Evolutionary conservation across 2,113 vertebrate species (phyloP), one percentile per base, ranked within the genome.

Genomic region (Ginglymostoma cirratum): DNA sequence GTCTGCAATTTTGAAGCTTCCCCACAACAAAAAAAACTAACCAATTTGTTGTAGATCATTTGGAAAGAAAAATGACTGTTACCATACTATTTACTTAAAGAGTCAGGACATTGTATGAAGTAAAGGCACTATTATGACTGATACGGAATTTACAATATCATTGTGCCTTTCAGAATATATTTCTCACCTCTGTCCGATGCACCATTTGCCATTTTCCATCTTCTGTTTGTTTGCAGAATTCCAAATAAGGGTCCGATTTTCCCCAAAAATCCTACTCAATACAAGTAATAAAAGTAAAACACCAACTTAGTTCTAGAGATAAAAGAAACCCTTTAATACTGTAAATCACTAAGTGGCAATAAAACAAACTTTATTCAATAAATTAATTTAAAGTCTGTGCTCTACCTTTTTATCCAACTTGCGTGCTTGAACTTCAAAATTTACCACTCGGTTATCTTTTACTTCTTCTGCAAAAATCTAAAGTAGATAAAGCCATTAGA

Each of bases 211-310:
- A 99, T 96, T 97, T 98, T 96, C 98, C 98, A 85, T 98, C 98
- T 76, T 97, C 98, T 6, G 97, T 98, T 96, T 99, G 98, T 96
- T 98, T 99, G 98, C 98, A 98, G 97, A 99, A 99, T 96, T 99
- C 99, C 97, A 99, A 97, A 97, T 99, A 99, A 1, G 99, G 99
- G 96, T 99, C 99, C 0, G 99, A 99, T 97, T 99, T 99, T 96
- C 99, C 99, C 97, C 99, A 99, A 17, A 99, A 98, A 97, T 99
- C 99, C 99, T 99, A 48, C 10, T 89, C 42, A 17, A 34, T 69
- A 30, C 69, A 70, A 94, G 23, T 90, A 90, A 95, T 42, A 30
- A 30, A 76, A 95, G 42, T 45, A 34, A 76, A 14, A 94, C 95
- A 96, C 27, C 15, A 69, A 30, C 30, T 48, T 67, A 96, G 34